Evolutionary conservation across 2,888 invertebrate genomes (phyloP), one percentile per base, ranked within the genome.

Genomic region (Himalopsyche japonica): DNA sequence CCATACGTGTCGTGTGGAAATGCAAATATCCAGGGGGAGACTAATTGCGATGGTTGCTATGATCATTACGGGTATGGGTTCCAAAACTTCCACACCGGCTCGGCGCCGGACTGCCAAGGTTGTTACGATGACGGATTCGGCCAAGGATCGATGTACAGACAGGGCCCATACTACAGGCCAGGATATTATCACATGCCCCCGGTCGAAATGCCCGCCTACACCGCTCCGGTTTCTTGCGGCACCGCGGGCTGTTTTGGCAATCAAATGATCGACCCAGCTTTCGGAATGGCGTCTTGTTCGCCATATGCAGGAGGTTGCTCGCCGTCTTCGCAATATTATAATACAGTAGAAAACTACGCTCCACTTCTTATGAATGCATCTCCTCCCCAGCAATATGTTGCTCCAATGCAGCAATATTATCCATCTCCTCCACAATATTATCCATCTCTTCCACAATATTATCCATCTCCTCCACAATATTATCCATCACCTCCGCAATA

Each of bases 1-100:
- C 91, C 91, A 1, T 91, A 90, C 82, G 89, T 90, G 0, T 43
- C 79, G 0, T 87, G 87, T 76, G 86, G 84, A 83, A 8, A 8
- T 43, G 7, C 5, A 15, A 34, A 76, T n/a, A 37, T 18, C 30
- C 48, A 49, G 27, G 57, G 79, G 43, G 83, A 81, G 43, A 20
- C 87, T 8, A 87, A 86, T 48, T 91, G 90, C 84, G 89, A 88
- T 5, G 90, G 90, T 12, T 90, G 91, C 87, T 90, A 90, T 87
- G 86, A 87, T 37, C 89, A 89, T 57, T 89, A 89, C 82, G 88
- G 87, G 8, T 85, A 84, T 47, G 86, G 86, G 4, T 87, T 57
- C 34, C 64, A 86, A 18, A 49, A 64, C 32, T 87, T 84, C 79
- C 76, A 86, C 76, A 81, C 78, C 12, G 64, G n/a, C 3, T 34